Base-by-base conservation (phyloP, 2,888 invertebrate species). In the Trissoscelio sp. region DNA sequence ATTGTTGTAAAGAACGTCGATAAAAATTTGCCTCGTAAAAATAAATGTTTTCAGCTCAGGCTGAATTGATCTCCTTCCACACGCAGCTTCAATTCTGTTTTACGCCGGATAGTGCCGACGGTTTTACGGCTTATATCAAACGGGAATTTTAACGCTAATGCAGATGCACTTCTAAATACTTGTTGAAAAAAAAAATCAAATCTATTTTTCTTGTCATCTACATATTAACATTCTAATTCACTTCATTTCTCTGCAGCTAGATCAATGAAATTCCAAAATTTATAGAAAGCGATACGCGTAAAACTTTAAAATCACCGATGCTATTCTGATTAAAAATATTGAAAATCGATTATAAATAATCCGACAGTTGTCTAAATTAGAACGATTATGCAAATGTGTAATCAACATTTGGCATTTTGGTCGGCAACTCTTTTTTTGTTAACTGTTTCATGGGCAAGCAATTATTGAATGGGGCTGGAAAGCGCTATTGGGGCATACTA, bases 21-120 rank as follows among this genome's bases (percentile, higher is more conserved):
- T 57, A 57, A 22, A 57, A 57, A 57, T 57, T 57, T 39, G 18
- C 12, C n/a, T 39, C 57, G 22, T 57, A 39, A 22, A 39, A 57
- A 22, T 57, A 57, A 57, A 57, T 22, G 37, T 57, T 57, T 57
- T 31, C 16, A 16, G 18, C 53, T 51, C 28, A 12, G 7, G 6
- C 1, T 5, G 4, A 51, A 53, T 53, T 53, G 53, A 0, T 53
- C n/a, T 51, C 12, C 7, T 31, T 53, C 51, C 6, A 5, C 9
- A 24, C 12, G 12, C 22, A 24, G 9, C 9, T 12, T 51, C 24
- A 51, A 24, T 51, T 51, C 12, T 24, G 5, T 20, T n/a, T 2
- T 12, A 18, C 12, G 5, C 7, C 6, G 4, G 48, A 12, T 24
- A 24, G 3, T n/a, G n/a, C n/a, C 11, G 48, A 51, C 18, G 3